These are phyloP conservation scores for Numenius phaeopus DNA, from an alignment of 2,797 vertebrate genomes.

Conservation along the genomic window DNA sequence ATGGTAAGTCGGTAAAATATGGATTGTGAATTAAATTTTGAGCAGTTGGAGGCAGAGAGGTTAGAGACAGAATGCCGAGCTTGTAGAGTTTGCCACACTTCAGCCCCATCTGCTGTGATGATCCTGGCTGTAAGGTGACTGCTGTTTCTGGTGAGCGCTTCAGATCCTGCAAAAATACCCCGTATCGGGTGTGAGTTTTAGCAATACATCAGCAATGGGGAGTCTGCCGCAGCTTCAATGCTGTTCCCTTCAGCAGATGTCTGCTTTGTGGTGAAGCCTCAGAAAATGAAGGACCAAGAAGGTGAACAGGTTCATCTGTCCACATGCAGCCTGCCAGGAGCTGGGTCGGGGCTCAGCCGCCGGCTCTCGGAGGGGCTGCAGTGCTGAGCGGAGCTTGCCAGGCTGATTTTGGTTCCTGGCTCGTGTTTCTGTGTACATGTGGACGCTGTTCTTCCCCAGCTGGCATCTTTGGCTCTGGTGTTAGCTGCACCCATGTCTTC, in stretches of 20 bases:
- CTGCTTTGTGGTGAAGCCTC: neutral
- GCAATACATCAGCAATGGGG: neutral
- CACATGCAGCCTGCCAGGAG: neutral
- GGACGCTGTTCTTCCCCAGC: neutral
- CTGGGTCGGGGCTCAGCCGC: neutral
- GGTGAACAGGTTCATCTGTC: neutral
- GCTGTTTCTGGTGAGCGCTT: neutral
- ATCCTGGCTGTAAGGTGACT: neutral
- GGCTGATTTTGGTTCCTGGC: neutral
- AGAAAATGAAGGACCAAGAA: neutral
- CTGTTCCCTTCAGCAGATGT: conserved; percentile 6
- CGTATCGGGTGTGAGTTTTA: neutral
- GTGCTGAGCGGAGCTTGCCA: neutral
- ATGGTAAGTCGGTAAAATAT: neutral
- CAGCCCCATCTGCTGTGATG: neutral
- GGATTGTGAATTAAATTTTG: neutral
- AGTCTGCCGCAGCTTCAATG: neutral
- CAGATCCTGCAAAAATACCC: neutral
- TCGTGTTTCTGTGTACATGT: neutral
- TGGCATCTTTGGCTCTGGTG: neutral
- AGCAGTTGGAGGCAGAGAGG: neutral
- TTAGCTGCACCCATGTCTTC: neutral
- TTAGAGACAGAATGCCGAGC: neutral
- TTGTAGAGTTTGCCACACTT: neutral
- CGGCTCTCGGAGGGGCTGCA: neutral